Conservation (phyloP, 1,140 invertebrate genomes). For the Dryas iulia region DNA sequence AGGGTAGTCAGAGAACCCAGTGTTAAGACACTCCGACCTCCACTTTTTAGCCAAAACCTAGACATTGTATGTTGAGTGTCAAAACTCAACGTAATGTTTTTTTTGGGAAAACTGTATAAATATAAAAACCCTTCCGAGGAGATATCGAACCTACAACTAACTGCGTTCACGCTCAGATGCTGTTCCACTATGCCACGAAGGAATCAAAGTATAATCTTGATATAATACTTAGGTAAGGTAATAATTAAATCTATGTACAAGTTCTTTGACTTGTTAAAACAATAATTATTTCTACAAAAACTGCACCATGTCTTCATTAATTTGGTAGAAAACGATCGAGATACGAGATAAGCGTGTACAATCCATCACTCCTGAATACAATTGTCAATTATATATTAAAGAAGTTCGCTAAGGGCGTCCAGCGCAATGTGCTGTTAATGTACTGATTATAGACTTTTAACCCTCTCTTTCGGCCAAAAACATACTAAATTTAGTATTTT, state of each 20-base stretch:
- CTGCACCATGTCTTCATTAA: conserved; percentile 18
- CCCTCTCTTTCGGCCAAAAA: neutral
- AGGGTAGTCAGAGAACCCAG: too few relatives aligned
- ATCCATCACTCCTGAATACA: conserved; percentile 29
- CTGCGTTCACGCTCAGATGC: too few relatives aligned
- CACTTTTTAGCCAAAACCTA: too few relatives aligned
- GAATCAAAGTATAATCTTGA: too few relatives aligned
- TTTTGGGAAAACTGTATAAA: too few relatives aligned
- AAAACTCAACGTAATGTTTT: too few relatives aligned
- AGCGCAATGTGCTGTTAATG: neutral
- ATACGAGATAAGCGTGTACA: conserved; percentile 16
- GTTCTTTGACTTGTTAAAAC: neutral
- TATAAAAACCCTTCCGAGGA: too few relatives aligned
- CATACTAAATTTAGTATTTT: neutral
- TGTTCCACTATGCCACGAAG: too few relatives aligned
- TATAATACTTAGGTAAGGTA: neutral
- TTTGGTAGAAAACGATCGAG: conserved; percentile 16
- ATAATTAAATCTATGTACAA: too few relatives aligned
- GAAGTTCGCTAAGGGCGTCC: conserved; percentile 18
- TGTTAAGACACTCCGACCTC: too few relatives aligned
- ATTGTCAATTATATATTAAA: conserved; percentile 29
- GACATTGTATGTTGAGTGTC: too few relatives aligned
- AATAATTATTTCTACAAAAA: conserved; percentile 1
- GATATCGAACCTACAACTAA: too few relatives aligned
- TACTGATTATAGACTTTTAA: neutral